phyloP scores from a whole-genome alignment of 2,113 vertebrate genomes.

The Anguilla japonica region DNA sequence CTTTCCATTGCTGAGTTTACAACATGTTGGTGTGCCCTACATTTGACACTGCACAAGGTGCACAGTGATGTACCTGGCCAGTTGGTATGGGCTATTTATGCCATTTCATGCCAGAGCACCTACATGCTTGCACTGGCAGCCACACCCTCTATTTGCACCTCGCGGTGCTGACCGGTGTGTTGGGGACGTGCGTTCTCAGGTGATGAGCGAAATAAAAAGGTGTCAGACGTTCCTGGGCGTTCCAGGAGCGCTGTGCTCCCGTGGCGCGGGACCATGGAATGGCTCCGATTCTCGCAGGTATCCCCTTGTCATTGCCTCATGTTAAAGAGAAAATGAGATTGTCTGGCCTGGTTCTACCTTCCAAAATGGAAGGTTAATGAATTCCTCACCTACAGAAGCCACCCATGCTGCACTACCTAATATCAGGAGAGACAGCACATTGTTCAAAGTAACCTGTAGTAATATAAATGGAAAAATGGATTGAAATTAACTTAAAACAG shows the following conservation, averaged over 20 bases:
- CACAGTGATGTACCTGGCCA: not conserved
- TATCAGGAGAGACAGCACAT: not conserved
- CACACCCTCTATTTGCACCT: conserved; percentile 17
- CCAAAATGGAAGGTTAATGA: not conserved
- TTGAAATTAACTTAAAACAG: not conserved
- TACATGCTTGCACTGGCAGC: not conserved
- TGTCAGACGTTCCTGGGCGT: conserved; percentile 47
- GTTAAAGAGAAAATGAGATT: not conserved
- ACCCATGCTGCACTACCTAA: not conserved
- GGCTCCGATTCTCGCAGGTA: not conserved
- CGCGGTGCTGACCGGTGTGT: not conserved
- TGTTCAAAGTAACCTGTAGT: not conserved
- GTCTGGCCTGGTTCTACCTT: not conserved
- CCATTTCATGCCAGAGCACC: not conserved
- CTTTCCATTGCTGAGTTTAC: not conserved
- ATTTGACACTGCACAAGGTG: not conserved
- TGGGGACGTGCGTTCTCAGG: not conserved
- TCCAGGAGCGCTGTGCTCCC: not conserved
- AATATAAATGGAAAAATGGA: no score
- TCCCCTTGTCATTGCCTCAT: not conserved
- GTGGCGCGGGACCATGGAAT: not conserved
- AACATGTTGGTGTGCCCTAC: not conserved
- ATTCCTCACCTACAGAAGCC: not conserved
- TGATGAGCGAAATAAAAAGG: conserved; percentile 37
- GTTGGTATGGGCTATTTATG: not conserved